These are phyloP conservation scores for Ladona fulva DNA, from an alignment of 1,140 invertebrate genomes.

Conservation along the genomic window DNA sequence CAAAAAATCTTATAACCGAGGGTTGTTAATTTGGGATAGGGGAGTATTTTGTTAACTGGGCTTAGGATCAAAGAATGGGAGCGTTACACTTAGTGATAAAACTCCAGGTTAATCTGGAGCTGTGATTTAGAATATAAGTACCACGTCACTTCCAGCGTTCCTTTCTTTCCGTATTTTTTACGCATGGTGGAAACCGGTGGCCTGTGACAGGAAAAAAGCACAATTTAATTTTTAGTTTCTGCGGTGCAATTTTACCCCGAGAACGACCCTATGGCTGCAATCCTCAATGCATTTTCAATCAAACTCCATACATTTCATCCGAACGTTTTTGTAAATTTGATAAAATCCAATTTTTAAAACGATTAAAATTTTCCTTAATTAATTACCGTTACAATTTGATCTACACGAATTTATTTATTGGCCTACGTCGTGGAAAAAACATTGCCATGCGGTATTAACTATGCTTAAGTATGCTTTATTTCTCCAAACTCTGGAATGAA, in stretches of 20 bases:
- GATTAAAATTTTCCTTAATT: no score
- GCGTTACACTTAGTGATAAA: slow-evolving; percentile 6
- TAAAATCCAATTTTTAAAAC: no score
- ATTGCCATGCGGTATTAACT: not conserved
- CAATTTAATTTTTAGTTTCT: not conserved
- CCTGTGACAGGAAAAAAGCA: not conserved
- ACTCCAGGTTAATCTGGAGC: slow-evolving; percentile 2
- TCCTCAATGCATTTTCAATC: no score
- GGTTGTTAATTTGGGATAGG: not conserved
- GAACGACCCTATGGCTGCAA: no score
- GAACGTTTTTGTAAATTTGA: no score
- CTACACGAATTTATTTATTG: not conserved
- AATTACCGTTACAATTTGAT: no score
- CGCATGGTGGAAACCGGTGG: not conserved
- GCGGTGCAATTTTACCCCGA: no score
- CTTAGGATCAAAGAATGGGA: not conserved
- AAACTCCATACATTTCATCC: no score
- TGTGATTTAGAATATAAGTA: slow-evolving; percentile 5
- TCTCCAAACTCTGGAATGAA: not conserved
- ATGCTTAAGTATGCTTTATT: not conserved
- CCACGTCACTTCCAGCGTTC: not conserved
- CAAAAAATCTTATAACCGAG: not conserved
- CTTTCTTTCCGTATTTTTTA: not conserved
- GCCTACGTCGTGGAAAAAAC: not conserved
- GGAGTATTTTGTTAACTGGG: not conserved